phyloP scores from a whole-genome alignment of 2,113 vertebrate genomes.

The Egretta garzetta region DNA sequence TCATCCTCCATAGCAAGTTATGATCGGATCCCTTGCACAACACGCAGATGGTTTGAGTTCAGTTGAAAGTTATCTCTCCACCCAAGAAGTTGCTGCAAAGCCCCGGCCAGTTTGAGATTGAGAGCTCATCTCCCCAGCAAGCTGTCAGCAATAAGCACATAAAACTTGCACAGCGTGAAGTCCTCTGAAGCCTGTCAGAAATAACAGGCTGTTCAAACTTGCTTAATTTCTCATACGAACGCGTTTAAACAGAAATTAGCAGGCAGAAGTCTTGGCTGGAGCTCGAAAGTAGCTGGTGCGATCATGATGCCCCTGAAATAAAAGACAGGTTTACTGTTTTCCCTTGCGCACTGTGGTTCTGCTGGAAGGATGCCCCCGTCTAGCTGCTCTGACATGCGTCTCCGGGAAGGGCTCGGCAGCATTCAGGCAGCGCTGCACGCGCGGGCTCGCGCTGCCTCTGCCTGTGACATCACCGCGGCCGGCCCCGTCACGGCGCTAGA shows the following conservation, averaged over 20 bases:
- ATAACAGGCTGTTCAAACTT: slow-evolving; percentile 41
- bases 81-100: slow-evolving; percentile 32
- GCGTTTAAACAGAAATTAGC: neutral
- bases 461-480: slow-evolving; percentile 69
- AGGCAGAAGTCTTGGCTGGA: neutral
- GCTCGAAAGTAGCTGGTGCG: neutral
- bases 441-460: neutral
- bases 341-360: slow-evolving; percentile 1
- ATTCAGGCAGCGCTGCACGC: neutral
- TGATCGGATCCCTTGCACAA: slow-evolving; percentile 31
- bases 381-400: slow-evolving; percentile 11
- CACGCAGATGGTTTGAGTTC: slow-evolving; percentile 26
- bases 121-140: slow-evolving; percentile 40
- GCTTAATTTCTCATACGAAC: slow-evolving; percentile 43
- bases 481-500: slow-evolving; percentile 71
- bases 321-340: neutral
- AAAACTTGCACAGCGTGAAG: slow-evolving; percentile 14
- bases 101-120: neutral
- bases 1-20: slow-evolving; percentile 76
- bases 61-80: slow-evolving; percentile 57
- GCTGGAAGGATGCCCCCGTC: slow-evolving; percentile 25
- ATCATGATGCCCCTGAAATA: slow-evolving; percentile 7
- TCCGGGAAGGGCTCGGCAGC: slow-evolving; percentile 55
- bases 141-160: slow-evolving; percentile 3
- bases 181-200: slow-evolving; percentile 35